A percentile compares a stretch with the other conserved stretches of the same genome.
Evolutionary conservation across 1,140 invertebrate genomes (phyloP).

Genomic region (Helicoverpa armigera): DNA sequence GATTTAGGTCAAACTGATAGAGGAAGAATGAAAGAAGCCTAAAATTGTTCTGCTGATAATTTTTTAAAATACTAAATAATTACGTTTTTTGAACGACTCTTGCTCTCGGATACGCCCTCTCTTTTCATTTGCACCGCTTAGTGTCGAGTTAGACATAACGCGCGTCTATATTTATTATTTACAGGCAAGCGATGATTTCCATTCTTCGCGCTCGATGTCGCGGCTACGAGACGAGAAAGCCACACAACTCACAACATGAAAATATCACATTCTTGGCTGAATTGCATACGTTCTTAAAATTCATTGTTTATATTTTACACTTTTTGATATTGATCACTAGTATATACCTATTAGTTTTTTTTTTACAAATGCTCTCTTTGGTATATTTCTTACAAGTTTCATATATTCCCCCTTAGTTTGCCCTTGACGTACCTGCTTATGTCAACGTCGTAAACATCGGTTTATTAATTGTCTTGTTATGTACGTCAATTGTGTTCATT

Average conservation of each 20-base stretch:
- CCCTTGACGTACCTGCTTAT: conserved; percentile 48
- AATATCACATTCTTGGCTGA: conserved; percentile 58
- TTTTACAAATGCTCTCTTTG: neutral
- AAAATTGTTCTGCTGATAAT: no score
- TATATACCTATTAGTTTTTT: no score
- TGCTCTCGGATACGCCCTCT: neutral
- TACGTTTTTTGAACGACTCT: neutral
- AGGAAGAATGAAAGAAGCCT: no score
- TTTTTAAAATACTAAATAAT: neutral
- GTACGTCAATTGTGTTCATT: conserved; percentile 45
- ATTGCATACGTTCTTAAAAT: conserved; percentile 45
- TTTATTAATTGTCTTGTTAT: conserved; percentile 48
- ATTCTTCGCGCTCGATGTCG: conserved; percentile 64
- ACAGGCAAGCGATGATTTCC: conserved; percentile 64
- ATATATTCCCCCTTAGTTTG: conserved; percentile 31
- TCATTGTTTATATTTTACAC: conserved; percentile 38
- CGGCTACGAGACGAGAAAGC: conserved; percentile 61
- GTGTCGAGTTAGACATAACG: conserved; percentile 41
- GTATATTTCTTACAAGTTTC: conserved; percentile 8
- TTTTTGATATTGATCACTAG: neutral
- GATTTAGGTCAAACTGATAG: no score
- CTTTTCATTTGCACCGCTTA: conserved; percentile 14
- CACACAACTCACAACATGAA: conserved; percentile 58
- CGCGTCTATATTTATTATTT: conserved; percentile 55
- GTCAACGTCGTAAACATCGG: conserved; percentile 45